Percentiles rank a stretch among this genome's conserved stretches.
phyloP scores from a whole-genome alignment of 2,113 vertebrate genomes.

The Ophiodon elongatus region DNA sequence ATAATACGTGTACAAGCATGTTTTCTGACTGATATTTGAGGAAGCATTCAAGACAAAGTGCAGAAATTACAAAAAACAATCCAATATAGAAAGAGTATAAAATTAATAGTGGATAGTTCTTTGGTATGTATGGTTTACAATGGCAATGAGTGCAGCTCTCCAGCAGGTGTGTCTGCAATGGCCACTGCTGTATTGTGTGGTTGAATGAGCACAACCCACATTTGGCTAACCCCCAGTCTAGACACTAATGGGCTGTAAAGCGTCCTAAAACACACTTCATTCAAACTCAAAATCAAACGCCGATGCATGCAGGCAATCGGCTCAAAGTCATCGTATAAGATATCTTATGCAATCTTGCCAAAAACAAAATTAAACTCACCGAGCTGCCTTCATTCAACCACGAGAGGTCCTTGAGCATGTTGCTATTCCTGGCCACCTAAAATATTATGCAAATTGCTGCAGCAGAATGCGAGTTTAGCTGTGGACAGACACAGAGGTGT shows the following conservation, averaged over 20 bases:
- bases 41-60: neutral
- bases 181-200: neutral
- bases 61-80: neutral
- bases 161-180: neutral
- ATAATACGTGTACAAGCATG: constrained; percentile 5
- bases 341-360: neutral
- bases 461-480: neutral
- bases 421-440: neutral
- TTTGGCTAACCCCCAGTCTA: neutral
- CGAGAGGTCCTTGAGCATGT: too few relatives aligned
- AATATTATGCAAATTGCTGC: neutral
- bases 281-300: too few relatives aligned
- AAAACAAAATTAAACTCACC: neutral
- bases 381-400: neutral
- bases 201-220: neutral
- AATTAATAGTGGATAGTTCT: neutral
- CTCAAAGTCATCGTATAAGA: neutral
- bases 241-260: neutral
- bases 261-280: neutral
- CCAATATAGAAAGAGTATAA: neutral
- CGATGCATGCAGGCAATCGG: neutral
- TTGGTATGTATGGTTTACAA: neutral
- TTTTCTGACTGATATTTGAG: constrained; percentile 20
- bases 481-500: too few relatives aligned
- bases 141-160: neutral